Percentiles rank a stretch among this genome's conserved stretches.
These are phyloP conservation scores for Diuraphis noxia DNA, from an alignment of 1,140 invertebrate genomes.

Conservation along the genomic window DNA sequence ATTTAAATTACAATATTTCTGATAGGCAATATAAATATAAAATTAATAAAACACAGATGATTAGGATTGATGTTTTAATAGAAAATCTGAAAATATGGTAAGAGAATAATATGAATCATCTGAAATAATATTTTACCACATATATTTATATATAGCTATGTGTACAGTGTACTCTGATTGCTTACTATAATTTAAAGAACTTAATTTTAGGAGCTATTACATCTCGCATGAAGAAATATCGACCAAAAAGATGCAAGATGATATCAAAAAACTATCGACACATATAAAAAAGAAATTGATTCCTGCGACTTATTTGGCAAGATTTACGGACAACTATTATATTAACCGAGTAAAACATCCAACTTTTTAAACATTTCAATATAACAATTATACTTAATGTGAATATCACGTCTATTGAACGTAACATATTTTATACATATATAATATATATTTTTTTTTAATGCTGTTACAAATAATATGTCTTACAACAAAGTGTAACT, in stretches of 20 bases:
- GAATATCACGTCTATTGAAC: neutral
- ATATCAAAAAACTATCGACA: neutral
- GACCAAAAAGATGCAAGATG: neutral
- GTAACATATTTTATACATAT: neutral
- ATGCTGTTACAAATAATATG: neutral
- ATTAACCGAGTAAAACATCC: constrained; percentile 35
- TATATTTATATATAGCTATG: no score
- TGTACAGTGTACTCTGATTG: no score
- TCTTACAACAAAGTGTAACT: no score
- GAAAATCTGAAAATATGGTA: no score
- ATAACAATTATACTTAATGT: neutral
- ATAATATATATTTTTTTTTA: neutral
- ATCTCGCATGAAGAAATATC: neutral
- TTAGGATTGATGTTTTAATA: no score
- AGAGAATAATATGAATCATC: no score
- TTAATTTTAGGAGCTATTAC: neutral
- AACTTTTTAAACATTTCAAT: constrained; percentile 30
- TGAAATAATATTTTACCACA: no score
- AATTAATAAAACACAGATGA: no score
- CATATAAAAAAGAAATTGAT: neutral
- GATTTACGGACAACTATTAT: constrained; percentile 6
- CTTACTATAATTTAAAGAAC: no score
- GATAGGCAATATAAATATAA: no score
- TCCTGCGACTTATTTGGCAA: neutral
- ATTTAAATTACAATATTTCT: no score